Percentiles rank a stretch among this genome's conserved stretches.
Evolutionary conservation across 1,140 invertebrate species (phyloP).

Genomic region (Formica exsecta): DNA sequence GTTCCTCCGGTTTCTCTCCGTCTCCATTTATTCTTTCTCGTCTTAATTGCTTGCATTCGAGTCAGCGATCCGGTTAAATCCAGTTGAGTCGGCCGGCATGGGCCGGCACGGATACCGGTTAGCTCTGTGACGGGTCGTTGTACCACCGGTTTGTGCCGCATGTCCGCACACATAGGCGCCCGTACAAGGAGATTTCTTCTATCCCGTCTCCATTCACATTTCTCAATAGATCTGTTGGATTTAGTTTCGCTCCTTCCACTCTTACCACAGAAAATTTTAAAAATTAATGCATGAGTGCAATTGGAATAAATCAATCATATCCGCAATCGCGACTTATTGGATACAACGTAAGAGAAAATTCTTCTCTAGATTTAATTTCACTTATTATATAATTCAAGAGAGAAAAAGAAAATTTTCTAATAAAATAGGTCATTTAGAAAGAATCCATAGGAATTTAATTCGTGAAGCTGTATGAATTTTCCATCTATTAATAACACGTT

Average conservation of each 20-base stretch:
- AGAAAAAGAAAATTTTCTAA: neutral
- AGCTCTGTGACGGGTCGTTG: conserved; percentile 70
- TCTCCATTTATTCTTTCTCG: conserved; percentile 4
- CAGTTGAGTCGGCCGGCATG: conserved; percentile 64
- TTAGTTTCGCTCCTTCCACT: neutral
- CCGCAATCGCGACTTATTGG: neutral
- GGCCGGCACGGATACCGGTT: conserved; percentile 69
- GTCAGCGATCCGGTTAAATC: conserved; percentile 72
- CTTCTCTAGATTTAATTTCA: neutral
- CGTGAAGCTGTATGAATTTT: neutral
- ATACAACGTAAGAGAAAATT: conserved; percentile 3
- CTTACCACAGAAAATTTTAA: neutral
- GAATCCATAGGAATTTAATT: neutral
- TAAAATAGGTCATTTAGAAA: neutral
- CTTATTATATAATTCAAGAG: neutral
- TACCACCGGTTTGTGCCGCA: conserved; percentile 63
- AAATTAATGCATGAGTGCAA: neutral
- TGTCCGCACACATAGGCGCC: conserved; percentile 34
- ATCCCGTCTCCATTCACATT: conserved; percentile 32
- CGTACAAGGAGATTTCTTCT: conserved; percentile 34
- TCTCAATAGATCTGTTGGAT: conserved; percentile 24
- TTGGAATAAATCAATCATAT: neutral
- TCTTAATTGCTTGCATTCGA: conserved; percentile 56
- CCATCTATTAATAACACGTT: neutral
- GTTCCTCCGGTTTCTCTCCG: neutral